Evolutionary conservation across 2,797 vertebrate species (phyloP).

Genomic region (Luscinia megarhynchos): DNA sequence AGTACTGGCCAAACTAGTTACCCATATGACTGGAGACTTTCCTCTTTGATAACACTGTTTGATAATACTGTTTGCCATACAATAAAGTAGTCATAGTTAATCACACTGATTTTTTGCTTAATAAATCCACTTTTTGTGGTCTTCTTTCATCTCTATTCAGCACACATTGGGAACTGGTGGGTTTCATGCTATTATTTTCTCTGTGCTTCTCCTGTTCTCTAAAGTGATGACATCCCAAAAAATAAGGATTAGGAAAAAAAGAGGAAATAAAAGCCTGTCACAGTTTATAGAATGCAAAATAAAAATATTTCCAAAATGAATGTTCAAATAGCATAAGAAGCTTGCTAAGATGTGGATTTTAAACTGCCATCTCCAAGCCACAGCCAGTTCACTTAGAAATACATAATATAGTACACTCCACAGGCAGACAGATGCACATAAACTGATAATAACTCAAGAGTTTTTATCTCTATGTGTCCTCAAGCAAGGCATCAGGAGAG

Average conservation of each 20-base stretch:
- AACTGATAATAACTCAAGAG: constrained; percentile 69
- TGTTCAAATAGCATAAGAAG: background rate
- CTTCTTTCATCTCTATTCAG: background rate
- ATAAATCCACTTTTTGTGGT: constrained; percentile 3
- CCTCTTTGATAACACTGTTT: background rate
- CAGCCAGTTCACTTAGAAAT: constrained; percentile 50
- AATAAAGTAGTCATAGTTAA: background rate
- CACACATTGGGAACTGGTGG: background rate
- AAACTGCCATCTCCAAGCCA: constrained; percentile 45
- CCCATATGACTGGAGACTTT: background rate
- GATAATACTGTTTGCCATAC: background rate
- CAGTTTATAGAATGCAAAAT: background rate
- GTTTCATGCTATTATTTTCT: background rate
- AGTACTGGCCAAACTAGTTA: background rate
- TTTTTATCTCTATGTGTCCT: constrained; percentile 72
- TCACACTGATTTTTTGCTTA: background rate
- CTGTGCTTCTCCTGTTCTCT: background rate
- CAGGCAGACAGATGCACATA: constrained; percentile 45
- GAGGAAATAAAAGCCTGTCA: background rate
- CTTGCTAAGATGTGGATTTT: constrained; percentile 20
- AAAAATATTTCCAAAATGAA: constrained; percentile 43
- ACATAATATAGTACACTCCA: constrained; percentile 42
- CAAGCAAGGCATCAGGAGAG: constrained; percentile 64
- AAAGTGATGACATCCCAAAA: background rate
- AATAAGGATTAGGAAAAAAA: accelerated